Evolutionary conservation across 1,140 invertebrate genomes (phyloP).

Genomic region (Drosophila pseudoobscura): DNA sequence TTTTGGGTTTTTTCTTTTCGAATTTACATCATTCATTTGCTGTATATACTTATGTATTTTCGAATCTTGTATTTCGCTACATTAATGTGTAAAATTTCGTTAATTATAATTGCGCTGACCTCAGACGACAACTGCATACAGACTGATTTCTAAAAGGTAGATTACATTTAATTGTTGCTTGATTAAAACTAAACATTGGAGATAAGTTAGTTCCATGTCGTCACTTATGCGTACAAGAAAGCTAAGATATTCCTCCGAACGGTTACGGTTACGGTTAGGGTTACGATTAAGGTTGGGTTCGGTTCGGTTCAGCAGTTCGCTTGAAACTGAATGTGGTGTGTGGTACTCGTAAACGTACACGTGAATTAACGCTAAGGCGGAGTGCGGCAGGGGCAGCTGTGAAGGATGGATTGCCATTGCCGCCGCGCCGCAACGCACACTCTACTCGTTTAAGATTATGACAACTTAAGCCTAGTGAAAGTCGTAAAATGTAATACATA

Average conservation of each 20-base stretch:
- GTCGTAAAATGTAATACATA: slow-evolving; percentile 67
- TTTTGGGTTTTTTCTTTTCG: slow-evolving; percentile 16
- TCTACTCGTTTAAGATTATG: slow-evolving; percentile 69
- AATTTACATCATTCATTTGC: slow-evolving; percentile 59
- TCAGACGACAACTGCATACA: slow-evolving; percentile 55
- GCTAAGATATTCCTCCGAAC: slow-evolving; percentile 24
- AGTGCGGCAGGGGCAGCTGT: slow-evolving; percentile 34
- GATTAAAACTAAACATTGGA: slow-evolving; percentile 71
- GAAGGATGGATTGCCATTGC: slow-evolving; percentile 17
- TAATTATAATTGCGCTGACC: slow-evolving; percentile 69
- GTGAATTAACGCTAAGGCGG: slow-evolving; percentile 63
- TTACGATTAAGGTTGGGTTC: too few species aligned
- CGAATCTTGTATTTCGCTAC: slow-evolving; percentile 69
- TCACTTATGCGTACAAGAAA: slow-evolving; percentile 37
- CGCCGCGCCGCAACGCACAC: slow-evolving; percentile 25
- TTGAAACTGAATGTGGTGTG: slow-evolving; percentile 40
- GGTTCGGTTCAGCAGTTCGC: slow-evolving; percentile 20
- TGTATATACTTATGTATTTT: slow-evolving; percentile 46
- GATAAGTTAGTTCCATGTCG: slow-evolving; percentile 45
- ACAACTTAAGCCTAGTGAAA: slow-evolving; percentile 72
- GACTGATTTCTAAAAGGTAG: slow-evolving; percentile 70
- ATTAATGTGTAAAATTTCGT: slow-evolving; percentile 74
- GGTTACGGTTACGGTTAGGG: slow-evolving; percentile 3
- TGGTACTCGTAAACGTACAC: too few species aligned
- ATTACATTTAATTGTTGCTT: slow-evolving; percentile 62